A percentile compares a stretch with the other conserved stretches of the same genome.
phyloP scores from a whole-genome alignment of 2,113 vertebrate species.

The Misgurnus anguillicaudatus region DNA sequence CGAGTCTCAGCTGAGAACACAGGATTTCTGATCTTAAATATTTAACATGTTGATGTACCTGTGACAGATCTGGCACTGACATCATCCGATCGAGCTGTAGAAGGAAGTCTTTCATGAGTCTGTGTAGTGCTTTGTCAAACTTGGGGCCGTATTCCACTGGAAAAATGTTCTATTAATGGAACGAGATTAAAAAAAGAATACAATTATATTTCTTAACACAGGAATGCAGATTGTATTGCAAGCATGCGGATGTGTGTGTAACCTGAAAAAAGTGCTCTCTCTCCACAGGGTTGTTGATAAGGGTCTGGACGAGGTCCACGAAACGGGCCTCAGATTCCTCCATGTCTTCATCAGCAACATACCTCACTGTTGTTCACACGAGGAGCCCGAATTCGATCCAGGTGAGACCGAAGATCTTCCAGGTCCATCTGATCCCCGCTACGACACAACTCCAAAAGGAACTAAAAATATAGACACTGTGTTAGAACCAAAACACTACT shows the following conservation, averaged over 20 bases:
- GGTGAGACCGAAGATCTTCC: slow-evolving; percentile 59
- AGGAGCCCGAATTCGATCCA: slow-evolving; percentile 61
- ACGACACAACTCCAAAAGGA: slow-evolving; percentile 72
- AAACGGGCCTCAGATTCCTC: slow-evolving; percentile 69
- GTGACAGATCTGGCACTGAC: slow-evolving; percentile 68
- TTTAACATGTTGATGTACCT: slow-evolving; percentile 67
- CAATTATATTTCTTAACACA: not conserved
- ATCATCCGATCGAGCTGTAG: slow-evolving; percentile 74
- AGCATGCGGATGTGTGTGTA: not conserved
- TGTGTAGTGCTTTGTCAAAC: slow-evolving; percentile 74
- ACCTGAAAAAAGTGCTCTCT: slow-evolving; percentile 76
- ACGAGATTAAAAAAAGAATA: not conserved
- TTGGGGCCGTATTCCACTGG: slow-evolving; percentile 77
- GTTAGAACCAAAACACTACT: not conserved
- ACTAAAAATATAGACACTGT: slow-evolving; percentile 46
- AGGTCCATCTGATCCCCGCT: slow-evolving; percentile 52
- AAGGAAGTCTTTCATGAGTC: slow-evolving; percentile 77
- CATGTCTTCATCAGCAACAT: slow-evolving; percentile 59
- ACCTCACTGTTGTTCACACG: slow-evolving; percentile 44
- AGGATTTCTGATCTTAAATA: no score
- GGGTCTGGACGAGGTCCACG: slow-evolving; percentile 67
- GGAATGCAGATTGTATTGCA: not conserved
- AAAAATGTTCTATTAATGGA: slow-evolving; percentile 69
- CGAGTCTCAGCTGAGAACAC: no score
- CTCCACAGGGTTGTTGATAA: slow-evolving; percentile 71